phyloP scores from a whole-genome alignment of 1,140 invertebrate genomes.

The Euura lappo region DNA sequence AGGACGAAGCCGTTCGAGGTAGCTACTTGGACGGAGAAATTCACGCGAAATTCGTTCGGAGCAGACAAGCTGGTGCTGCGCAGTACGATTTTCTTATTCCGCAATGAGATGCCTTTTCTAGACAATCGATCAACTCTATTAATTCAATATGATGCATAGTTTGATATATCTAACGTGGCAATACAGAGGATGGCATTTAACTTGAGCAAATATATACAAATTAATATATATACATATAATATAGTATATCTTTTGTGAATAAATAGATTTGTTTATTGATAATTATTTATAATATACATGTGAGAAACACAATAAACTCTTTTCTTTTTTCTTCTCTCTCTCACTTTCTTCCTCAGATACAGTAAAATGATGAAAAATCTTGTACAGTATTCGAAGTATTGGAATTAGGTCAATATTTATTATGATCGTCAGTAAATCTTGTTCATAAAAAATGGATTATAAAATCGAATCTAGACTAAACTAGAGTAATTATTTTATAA shows the following conservation, averaged over 20 bases:
- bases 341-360: too few species aligned
- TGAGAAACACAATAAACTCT: too few species aligned
- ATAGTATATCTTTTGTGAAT: neutral
- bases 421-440: too few species aligned
- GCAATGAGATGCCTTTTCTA: neutral
- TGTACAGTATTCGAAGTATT: too few species aligned
- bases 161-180: too few species aligned
- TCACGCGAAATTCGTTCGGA: conserved; percentile 76
- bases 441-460: too few species aligned
- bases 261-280: neutral
- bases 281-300: neutral
- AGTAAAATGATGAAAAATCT: too few species aligned
- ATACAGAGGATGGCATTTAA: too few species aligned
- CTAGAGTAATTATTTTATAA: too few species aligned
- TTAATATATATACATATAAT: neutral
- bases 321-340: too few species aligned
- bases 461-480: too few species aligned
- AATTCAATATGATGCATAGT: neutral
- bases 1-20: conserved; percentile 71
- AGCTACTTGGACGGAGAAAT: conserved; percentile 70
- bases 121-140: neutral
- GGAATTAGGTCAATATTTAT: too few species aligned
- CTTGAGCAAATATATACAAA: neutral
- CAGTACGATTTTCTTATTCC: conserved; percentile 70
- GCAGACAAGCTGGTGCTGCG: conserved; percentile 67